phyloP scores from a whole-genome alignment of 1,140 invertebrate species.

The Bombus difficillimus region DNA sequence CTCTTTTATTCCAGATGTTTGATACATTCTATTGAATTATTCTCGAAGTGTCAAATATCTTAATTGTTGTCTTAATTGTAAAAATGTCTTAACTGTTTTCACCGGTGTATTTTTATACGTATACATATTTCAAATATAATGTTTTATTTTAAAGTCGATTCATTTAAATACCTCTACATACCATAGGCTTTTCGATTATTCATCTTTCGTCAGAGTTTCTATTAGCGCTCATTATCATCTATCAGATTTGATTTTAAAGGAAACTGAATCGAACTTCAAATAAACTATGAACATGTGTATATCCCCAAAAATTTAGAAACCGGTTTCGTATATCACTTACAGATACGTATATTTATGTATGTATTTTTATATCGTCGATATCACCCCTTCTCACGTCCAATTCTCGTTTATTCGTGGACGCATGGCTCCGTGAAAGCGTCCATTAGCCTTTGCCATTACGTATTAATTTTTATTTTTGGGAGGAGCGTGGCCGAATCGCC shows the following conservation, averaged over 20 bases:
- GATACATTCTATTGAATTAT: neutral
- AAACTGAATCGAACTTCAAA: neutral
- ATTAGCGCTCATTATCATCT: neutral
- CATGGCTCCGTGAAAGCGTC: neutral
- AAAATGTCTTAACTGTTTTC: too few species aligned
- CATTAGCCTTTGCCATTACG: neutral
- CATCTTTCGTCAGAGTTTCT: neutral
- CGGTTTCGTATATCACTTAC: neutral
- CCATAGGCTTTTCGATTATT: neutral
- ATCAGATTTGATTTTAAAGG: neutral
- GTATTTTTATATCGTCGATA: neutral
- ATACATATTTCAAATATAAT: neutral
- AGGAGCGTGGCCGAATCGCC: neutral
- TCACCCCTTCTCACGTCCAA: neutral
- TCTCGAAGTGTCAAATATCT: neutral
- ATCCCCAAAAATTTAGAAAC: neutral
- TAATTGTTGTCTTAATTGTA: too few species aligned
- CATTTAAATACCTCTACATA: neutral
- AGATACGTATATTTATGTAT: too few species aligned
- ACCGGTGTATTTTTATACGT: neutral
- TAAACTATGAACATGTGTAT: neutral
- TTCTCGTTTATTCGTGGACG: neutral
- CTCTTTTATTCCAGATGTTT: neutral
- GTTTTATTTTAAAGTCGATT: neutral
- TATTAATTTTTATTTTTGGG: conserved; percentile 23